Percentiles rank a stretch among this genome's conserved stretches.
Evolutionary conservation across 2,888 invertebrate genomes (phyloP).

Genomic region (Amblyjoppa proteus): DNA sequence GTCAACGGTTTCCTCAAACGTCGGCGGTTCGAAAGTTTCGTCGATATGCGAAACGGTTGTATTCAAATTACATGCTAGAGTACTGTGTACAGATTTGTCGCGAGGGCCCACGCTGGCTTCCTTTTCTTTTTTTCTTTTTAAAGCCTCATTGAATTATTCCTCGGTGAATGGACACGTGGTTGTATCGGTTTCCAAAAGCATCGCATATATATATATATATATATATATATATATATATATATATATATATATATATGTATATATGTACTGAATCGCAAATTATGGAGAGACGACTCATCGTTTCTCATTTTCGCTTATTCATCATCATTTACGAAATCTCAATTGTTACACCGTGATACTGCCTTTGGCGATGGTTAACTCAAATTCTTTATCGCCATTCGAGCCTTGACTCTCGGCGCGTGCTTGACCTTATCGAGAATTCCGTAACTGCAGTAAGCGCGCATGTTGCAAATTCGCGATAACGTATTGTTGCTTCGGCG

Average conservation of each 20-base stretch:
- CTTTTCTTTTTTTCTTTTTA: slow-evolving; percentile 2
- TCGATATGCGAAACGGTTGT: slow-evolving; percentile 29
- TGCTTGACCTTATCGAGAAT: slow-evolving; percentile 5
- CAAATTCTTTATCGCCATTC: slow-evolving; percentile 4
- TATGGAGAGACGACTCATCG: neutral
- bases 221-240: too few relatives aligned
- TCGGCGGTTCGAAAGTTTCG: slow-evolving; percentile 46
- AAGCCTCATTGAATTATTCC: slow-evolving; percentile 10
- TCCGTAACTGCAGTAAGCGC: neutral
- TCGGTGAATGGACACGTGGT: slow-evolving; percentile 10
- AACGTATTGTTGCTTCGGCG: neutral
- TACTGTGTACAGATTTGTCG: slow-evolving; percentile 30
- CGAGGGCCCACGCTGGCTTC: slow-evolving; percentile 35
- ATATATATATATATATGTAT: too few relatives aligned
- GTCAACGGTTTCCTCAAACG: slow-evolving; percentile 30
- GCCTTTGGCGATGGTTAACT: neutral
- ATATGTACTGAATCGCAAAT: neutral
- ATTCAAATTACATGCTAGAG: slow-evolving; percentile 42
- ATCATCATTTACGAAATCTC: slow-evolving; percentile 26
- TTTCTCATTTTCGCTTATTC: slow-evolving; percentile 10
- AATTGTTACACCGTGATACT: neutral
- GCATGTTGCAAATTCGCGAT: neutral
- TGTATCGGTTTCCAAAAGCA: slow-evolving; percentile 16
- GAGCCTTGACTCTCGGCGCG: neutral
- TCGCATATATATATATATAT: neutral